Conservation (phyloP, 2,113 vertebrate species). For the Aegypius monachus region DNA sequence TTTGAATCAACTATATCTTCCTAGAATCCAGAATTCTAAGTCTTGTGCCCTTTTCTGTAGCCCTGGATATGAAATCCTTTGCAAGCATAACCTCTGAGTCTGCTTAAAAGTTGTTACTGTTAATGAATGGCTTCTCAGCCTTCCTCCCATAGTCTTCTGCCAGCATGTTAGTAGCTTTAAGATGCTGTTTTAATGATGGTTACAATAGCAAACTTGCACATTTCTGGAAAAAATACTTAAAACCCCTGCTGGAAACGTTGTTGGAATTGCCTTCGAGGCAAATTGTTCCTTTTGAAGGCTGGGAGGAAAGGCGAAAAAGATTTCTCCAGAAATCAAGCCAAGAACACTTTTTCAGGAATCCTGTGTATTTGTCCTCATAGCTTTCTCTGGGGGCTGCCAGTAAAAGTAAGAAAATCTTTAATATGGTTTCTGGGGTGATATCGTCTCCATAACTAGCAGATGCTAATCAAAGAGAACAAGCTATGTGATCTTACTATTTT, state of each 20-base stretch:
- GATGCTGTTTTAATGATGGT: background rate
- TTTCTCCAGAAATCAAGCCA: slow-evolving; percentile 23
- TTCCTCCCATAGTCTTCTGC: background rate
- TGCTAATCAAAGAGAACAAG: background rate
- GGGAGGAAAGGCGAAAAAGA: background rate
- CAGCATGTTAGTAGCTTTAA: background rate
- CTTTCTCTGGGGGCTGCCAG: background rate
- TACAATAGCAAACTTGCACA: background rate
- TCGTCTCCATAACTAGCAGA: background rate
- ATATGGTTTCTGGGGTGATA: background rate
- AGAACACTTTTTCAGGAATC: slow-evolving; percentile 25
- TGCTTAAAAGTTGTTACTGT: background rate
- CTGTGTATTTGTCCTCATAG: background rate
- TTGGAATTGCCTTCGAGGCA: slow-evolving; percentile 27
- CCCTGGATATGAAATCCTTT: background rate
- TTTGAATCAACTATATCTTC: background rate
- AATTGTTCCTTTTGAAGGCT: slow-evolving; percentile 12
- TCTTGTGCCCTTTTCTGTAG: background rate
- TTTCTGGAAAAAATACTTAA: background rate
- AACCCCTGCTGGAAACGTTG: background rate
- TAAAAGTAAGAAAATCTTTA: background rate
- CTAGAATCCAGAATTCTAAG: background rate
- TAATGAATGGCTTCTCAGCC: background rate
- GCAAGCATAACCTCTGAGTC: background rate
- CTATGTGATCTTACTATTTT: background rate